Evolutionary conservation across 2,888 invertebrate species (phyloP).

Genomic region (Pseudococcus viburni): DNA sequence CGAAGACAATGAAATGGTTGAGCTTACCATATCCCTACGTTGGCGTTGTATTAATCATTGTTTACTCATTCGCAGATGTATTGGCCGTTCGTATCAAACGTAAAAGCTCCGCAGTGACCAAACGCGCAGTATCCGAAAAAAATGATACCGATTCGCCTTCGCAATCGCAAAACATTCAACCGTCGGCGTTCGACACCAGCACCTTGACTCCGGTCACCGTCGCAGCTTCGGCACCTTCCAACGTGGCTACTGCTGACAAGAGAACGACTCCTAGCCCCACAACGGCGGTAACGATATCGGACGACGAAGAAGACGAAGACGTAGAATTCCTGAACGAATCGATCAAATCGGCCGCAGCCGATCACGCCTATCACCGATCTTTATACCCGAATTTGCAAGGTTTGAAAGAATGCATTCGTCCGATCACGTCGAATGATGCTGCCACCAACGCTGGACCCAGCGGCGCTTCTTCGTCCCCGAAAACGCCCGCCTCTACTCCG

Average conservation of each 20-base stretch:
- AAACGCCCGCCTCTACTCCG: not conserved
- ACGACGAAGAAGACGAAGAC: not conserved
- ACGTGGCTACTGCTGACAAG: not conserved
- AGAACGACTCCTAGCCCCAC: not conserved
- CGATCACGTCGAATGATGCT: not conserved
- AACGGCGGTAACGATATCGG: not conserved
- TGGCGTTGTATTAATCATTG: not conserved
- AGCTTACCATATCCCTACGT: not conserved
- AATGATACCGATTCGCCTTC: not conserved
- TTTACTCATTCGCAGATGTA: not conserved
- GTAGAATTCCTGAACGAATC: not conserved
- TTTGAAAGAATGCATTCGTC: not conserved
- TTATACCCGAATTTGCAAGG: conserved; percentile 15
- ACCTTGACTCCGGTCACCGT: not conserved
- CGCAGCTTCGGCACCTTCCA: not conserved
- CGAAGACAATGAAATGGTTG: too few species aligned
- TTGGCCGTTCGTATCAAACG: not conserved
- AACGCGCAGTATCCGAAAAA: not conserved
- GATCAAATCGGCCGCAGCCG: not conserved
- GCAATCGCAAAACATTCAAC: not conserved
- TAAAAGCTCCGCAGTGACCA: not conserved
- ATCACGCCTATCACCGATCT: not conserved
- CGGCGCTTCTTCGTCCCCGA: not conserved
- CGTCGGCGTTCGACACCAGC: not conserved
- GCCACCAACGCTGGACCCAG: not conserved